Evolutionary conservation across 2,888 invertebrate species (phyloP), one percentile per base, ranked within the genome.

Genomic region (Dinocampus coccinellae): DNA sequence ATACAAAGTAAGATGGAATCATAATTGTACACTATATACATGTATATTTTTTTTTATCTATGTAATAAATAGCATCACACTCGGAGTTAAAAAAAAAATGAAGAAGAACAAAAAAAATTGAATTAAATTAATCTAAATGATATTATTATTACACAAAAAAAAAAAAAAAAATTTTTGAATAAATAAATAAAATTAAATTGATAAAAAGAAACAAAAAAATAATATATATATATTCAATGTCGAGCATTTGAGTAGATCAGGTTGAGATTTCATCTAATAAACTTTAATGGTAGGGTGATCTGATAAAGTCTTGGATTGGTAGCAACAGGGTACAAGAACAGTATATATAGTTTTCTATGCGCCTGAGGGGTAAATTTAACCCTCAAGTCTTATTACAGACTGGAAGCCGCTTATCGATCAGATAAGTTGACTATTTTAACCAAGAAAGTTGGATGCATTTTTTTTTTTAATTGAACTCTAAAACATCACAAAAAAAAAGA

Each of bases 251-350:
- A 52, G 55, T 57, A 42, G 63, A 61, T 64, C 60, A 33, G 33
- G 53, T 62, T 26, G 63, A 42, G 63, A 63, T 63, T 47, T 69
- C 57, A 69, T 69, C 63, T 70, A 70, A 70, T 70, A 70, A 70
- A n/a, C 58, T 13, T 63, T 70, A 58, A 70, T 70, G 64, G 70
- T 16, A 47, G 64, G 64, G 57, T 58, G 70, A 70, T 70, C 70
- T 70, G 70, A 70, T 70, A 70, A 63, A 11, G 42, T 47, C 47
- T 22, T 58, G 52, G 70, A 53, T 36, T 58, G 64, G 55, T 55
- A 13, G 62, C 62, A 69, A 26, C 16, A 69, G 62, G 63, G 62
- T 62, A 55, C 4, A 36, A 16, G 29, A 9, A 53, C 33, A 29
- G 55, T 47, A 47, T 47, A 47, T 20, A 47, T 47, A 39, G 39